phyloP scores from a whole-genome alignment of 2,113 vertebrate species.

The Nibea albiflora region DNA sequence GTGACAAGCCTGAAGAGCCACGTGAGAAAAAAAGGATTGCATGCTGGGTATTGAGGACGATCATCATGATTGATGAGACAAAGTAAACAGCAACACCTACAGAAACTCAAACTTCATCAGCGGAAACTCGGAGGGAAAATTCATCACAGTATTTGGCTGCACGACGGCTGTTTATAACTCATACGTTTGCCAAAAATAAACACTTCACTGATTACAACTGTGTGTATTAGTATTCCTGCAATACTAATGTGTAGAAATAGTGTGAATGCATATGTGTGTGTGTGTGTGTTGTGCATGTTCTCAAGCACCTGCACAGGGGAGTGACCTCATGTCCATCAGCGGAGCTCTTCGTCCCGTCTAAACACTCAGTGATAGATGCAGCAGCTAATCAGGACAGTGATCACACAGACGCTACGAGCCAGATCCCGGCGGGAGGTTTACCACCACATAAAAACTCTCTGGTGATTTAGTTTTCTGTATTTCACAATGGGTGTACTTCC shows the following conservation, averaged over 20 bases:
- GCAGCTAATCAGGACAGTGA: conserved; percentile 74
- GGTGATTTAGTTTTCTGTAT: conserved; percentile 40
- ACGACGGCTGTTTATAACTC: conserved; percentile 44
- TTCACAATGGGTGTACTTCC: background rate
- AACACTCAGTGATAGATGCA: conserved; percentile 77
- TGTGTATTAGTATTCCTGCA: conserved; percentile 14
- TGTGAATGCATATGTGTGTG: background rate
- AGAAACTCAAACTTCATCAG: conserved; percentile 26
- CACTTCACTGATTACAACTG: conserved; percentile 52
- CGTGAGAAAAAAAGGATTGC: background rate
- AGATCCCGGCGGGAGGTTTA: conserved; percentile 32
- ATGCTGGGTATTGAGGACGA: conserved; percentile 1
- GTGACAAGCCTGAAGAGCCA: conserved; percentile 5
- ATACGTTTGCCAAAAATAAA: conserved; percentile 59
- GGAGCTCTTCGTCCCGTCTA: conserved; percentile 60
- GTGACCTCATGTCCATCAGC: conserved; percentile 69
- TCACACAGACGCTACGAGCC: conserved; percentile 42
- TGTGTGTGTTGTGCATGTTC: conserved; percentile 37
- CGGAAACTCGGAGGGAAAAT: conserved; percentile 8
- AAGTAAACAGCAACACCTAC: conserved; percentile 28
- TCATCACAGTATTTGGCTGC: conserved; percentile 10
- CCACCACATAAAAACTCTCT: conserved; percentile 6
- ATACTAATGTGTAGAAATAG: conserved; percentile 10
- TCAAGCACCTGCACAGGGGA: conserved; percentile 60
- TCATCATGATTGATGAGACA: conserved; percentile 41